phyloP scores from a whole-genome alignment of 23 tunicate species.

The Styela plicata region DNA sequence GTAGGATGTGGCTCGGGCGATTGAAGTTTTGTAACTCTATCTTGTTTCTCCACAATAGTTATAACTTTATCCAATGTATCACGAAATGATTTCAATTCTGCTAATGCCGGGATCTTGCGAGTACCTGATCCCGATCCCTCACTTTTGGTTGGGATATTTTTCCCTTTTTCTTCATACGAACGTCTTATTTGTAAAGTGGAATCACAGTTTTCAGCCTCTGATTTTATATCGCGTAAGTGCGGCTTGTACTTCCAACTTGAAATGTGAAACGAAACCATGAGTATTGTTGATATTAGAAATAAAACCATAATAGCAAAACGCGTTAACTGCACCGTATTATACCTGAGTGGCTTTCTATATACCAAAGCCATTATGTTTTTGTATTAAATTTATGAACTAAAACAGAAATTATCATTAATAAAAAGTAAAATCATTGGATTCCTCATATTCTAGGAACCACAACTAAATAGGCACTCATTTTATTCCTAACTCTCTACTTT shows the following conservation, averaged over 20 bases:
- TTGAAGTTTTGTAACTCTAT: neutral
- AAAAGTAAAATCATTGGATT: too few relatives aligned
- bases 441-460: too few relatives aligned
- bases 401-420: too few relatives aligned
- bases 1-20: neutral
- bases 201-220: neutral
- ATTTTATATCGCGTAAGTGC: neutral
- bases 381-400: too few relatives aligned
- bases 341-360: neutral
- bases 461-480: too few relatives aligned
- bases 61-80: neutral
- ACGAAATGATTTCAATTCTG: neutral
- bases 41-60: neutral
- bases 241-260: neutral
- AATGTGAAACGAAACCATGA: neutral
- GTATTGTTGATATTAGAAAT: neutral
- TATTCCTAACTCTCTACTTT: too few relatives aligned
- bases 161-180: neutral
- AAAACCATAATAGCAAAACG: neutral
- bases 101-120: neutral
- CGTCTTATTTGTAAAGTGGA: neutral
- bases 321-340: neutral
- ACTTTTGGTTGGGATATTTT: neutral
- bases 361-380: neutral
- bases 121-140: neutral